A percentile compares a stretch with the other conserved stretches of the same genome.
Conservation (phyloP, 2,113 vertebrate genomes). For the Dinomys branickii region DNA sequence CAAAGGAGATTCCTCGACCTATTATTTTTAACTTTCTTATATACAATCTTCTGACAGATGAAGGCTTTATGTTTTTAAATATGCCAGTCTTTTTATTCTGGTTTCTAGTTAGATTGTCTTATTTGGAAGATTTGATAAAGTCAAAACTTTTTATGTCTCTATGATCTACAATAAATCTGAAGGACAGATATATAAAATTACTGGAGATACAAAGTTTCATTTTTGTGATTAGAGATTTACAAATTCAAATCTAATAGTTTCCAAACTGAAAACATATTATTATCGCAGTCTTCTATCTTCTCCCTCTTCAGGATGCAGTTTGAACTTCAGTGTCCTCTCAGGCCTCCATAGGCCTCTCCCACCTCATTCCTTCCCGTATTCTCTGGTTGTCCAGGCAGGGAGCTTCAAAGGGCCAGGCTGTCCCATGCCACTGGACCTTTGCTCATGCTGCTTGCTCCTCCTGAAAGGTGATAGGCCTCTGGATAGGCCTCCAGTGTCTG, state of each 20-base stretch:
- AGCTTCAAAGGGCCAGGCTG: too few species aligned
- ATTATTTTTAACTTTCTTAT: neutral
- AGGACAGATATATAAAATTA: neutral
- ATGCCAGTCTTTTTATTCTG: neutral
- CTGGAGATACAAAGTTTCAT: neutral
- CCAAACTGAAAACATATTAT: neutral
- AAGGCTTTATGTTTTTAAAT: neutral
- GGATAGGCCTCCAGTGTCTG: neutral
- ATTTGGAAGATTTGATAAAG: neutral
- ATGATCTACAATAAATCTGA: neutral
- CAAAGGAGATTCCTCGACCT: neutral
- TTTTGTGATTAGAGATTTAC: neutral
- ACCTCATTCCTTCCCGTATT: too few species aligned
- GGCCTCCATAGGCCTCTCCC: neutral
- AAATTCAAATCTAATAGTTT: neutral
- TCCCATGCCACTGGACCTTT: neutral
- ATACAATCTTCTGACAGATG: neutral
- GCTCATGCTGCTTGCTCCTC: rapidly evolving
- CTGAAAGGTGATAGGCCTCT: neutral
- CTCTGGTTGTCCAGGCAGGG: rapidly evolving
- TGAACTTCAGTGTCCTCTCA: rapidly evolving
- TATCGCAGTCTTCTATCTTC: too few species aligned
- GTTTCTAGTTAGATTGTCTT: neutral
- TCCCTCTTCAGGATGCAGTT: neutral
- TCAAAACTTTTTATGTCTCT: neutral